These are phyloP conservation scores for Leptopilina drosophilae DNA, from an alignment of 2,888 invertebrate genomes.

Conservation along the genomic window DNA sequence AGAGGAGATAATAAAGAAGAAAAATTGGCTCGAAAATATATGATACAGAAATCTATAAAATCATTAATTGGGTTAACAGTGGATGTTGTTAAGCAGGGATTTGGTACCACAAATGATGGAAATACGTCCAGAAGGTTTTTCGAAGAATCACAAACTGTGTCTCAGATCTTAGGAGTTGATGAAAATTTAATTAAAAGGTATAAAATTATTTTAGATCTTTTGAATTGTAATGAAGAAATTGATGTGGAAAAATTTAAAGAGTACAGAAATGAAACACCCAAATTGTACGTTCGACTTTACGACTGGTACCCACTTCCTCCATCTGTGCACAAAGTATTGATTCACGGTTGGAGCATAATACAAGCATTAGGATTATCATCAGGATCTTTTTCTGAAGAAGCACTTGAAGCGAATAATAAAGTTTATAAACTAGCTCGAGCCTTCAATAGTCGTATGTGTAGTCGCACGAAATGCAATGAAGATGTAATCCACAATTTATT, in stretches of 20 bases:
- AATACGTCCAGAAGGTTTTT: slow-evolving; percentile 39
- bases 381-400: slow-evolving; percentile 18
- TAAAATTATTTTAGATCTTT: slow-evolving; percentile 21
- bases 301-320: slow-evolving; percentile 38
- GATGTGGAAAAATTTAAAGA: slow-evolving; percentile 34
- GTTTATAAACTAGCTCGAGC: slow-evolving; percentile 20
- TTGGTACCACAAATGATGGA: slow-evolving; percentile 32
- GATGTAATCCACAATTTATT: slow-evolving; percentile 15
- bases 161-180: slow-evolving; percentile 24
- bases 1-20: slow-evolving; percentile 20
- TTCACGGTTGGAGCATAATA: slow-evolving; percentile 30
- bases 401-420: slow-evolving; percentile 5
- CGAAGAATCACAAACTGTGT: neutral
- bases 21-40: slow-evolving; percentile 19
- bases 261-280: slow-evolving; percentile 12
- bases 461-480: neutral
- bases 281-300: slow-evolving; percentile 28
- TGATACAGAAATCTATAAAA: slow-evolving; percentile 1
- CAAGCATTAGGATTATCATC: slow-evolving; percentile 12
- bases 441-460: neutral
- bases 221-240: slow-evolving; percentile 7
- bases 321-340: slow-evolving; percentile 34
- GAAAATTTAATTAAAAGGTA: slow-evolving; percentile 16
- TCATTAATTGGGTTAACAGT: slow-evolving; percentile 4
- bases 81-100: slow-evolving; percentile 32